Evolutionary conservation across 2,888 invertebrate species (phyloP), one percentile per base, ranked within the genome.

Genomic region (Eupithecia inturbata): DNA sequence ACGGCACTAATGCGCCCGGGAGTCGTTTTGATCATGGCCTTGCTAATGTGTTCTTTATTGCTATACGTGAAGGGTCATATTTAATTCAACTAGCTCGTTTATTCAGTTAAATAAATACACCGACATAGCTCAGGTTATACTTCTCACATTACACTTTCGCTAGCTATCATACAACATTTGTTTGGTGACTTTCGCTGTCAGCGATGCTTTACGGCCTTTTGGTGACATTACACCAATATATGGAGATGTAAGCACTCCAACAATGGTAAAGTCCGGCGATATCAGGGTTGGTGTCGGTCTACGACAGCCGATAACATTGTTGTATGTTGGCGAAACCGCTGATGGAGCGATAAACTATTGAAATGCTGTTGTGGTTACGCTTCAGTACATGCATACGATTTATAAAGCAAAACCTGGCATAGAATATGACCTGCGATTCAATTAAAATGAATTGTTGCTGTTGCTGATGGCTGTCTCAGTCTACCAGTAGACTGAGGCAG

Each of bases 221-320:
- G 12, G 9, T 45, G 16, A 69, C 31, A 63, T 33, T 67, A 41
- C 22, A 45, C 22, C 71, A 66, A 60, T 64, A 67, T 64, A 70
- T 70, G 64, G 70, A 68, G 75, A 39, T 79, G 75, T 77, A 26
- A n/a, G 22, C 62, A 36, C 33, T 69, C 14, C 49, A 31, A 71
- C 60, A 67, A 67, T 41, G 79, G 71, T 77, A 39, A 64, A 66
- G 63, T 64, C 39, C 57, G n/a, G 64, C 12, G 33, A 73, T 72
- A 64, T 57, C 78, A 79, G 76, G 79, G 79, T 77, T 80, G 69
- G 78, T 78, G 81, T 82, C 82, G 81, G 75, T 78, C 78, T 74
- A 76, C 76, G 83, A 82, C 83, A 79, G 73, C 79, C 78, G 90
- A 89, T 90, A 89, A 84, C 89, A 90, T 89, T 90, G 88, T 66